Conservation (phyloP, 2,113 vertebrate genomes). For the Pollimyrus isidori region DNA sequence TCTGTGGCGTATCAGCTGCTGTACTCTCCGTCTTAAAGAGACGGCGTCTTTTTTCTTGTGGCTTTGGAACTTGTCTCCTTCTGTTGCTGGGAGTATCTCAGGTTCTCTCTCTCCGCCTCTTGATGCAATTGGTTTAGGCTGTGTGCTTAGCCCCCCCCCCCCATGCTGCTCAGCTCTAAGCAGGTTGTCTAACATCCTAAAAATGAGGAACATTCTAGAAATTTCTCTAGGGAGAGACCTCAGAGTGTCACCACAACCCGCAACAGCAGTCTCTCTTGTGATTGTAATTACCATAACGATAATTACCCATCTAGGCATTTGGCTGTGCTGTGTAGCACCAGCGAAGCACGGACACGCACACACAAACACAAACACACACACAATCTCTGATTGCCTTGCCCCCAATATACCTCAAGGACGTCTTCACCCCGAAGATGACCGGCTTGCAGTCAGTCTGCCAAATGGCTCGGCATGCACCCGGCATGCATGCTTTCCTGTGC, state of each 20-base stretch:
- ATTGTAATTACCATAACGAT: conserved; percentile 5
- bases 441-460: neutral
- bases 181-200: neutral
- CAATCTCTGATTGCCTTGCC: neutral
- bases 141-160: neutral
- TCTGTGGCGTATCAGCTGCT: neutral
- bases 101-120: neutral
- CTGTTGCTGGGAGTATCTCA: neutral
- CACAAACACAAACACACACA: no score
- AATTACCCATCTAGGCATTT: neutral
- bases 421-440: neutral
- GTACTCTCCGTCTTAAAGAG: neutral
- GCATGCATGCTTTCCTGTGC: neutral
- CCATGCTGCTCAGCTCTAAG: neutral
- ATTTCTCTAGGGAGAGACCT: neutral
- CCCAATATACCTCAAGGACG: neutral
- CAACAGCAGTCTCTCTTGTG: neutral
- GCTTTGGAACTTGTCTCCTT: neutral
- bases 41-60: neutral
- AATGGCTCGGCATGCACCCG: neutral
- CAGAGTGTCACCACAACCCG: neutral
- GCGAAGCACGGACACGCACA: neutral
- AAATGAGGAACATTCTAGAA: neutral
- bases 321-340: neutral
- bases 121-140: neutral